These are phyloP conservation scores for Sciaenops ocellatus DNA, from an alignment of 2,797 vertebrate species.

Conservation along the genomic window DNA sequence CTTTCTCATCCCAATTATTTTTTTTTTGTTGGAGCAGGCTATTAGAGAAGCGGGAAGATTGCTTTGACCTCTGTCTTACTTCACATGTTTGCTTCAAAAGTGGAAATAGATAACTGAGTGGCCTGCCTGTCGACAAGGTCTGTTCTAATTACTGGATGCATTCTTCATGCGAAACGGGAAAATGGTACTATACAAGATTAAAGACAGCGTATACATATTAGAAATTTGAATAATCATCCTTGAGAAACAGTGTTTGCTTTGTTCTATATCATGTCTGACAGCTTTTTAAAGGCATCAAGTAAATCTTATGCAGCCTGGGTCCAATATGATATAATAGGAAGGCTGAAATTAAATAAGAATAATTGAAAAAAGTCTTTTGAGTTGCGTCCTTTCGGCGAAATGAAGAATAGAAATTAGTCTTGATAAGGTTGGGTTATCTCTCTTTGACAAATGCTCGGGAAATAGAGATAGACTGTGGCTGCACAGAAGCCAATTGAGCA, in stretches of 20 bases:
- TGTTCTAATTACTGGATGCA: conserved; percentile 78
- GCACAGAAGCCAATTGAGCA: conserved; percentile 52
- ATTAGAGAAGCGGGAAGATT: conserved; percentile 74
- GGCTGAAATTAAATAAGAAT: conserved; percentile 52
- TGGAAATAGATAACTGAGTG: conserved; percentile 63
- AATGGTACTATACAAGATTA: conserved; percentile 70
- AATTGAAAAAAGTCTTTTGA: conserved; percentile 72
- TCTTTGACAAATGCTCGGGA: conserved; percentile 67
- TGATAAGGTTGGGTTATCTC: conserved; percentile 45
- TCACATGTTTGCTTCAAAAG: conserved; percentile 76
- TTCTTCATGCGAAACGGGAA: conserved; percentile 66
- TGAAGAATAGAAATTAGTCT: conserved; percentile 68
- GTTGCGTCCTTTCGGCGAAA: conserved; percentile 34
- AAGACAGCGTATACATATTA: conserved; percentile 66
- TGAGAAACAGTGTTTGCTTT: conserved; percentile 66
- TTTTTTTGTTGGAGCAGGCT: conserved; percentile 49
- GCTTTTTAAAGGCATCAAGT: conserved; percentile 51
- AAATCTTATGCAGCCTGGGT: conserved; percentile 24
- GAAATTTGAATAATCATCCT: conserved; percentile 63
- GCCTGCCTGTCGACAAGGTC: conserved; percentile 59
- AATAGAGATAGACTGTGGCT: conserved; percentile 58
- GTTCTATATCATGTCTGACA: conserved; percentile 67
- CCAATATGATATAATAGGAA: conserved; percentile 33
- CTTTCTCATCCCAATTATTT: conserved; percentile 68
- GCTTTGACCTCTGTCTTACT: conserved; percentile 75